Evolutionary conservation across 2,888 invertebrate genomes (phyloP), one percentile per base, ranked within the genome.

Genomic region (Neuroscelio doddi): DNA sequence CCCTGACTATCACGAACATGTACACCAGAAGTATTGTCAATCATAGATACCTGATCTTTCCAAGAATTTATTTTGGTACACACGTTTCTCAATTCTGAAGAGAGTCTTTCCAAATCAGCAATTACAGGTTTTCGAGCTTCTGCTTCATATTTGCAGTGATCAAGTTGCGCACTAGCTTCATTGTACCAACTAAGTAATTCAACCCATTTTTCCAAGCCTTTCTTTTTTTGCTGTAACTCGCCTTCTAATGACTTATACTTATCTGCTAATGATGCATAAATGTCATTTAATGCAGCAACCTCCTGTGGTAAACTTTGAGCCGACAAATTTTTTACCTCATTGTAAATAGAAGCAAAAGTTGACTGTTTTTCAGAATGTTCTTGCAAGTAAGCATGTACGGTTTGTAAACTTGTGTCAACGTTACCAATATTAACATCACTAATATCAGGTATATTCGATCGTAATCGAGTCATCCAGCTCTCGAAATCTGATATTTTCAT

Each of bases 321-420:
- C 0, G 92, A 90, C 72, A 95, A 87, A 57, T 90, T 90, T 76
- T 94, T 94, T 0, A 96, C 90, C 86, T 96, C 94, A 70, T 92
- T 90, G 73, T 93, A 93, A 69, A 96, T 93, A 1, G 89, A 88
- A 65, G 91, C 89, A 70, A 96, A 93, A 38, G 88, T 88, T 0
- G 93, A 90, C 73, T 93, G 92, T 76, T 94, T 93, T 38, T 95
- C 93, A 1, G 92, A 91, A 80, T 94, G 93, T 77, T 97, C 96
- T 83, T 94, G 93, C 51, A 93, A 86, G 16, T 95, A 86, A 0
- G 90, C 90, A 80, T 96, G 93, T 71, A 94, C 89, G 0, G 91
- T 90, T 77, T 94, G 93, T 8, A 96, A 84, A 27, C 91, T 90
- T 0, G 90, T 88, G 74, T 94, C 94, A 0, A 96, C 92, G 80